Percentiles rank a stretch among this genome's conserved stretches.
Conservation (phyloP, 2,888 invertebrate genomes). For the Eurytoma adleriae region DNA sequence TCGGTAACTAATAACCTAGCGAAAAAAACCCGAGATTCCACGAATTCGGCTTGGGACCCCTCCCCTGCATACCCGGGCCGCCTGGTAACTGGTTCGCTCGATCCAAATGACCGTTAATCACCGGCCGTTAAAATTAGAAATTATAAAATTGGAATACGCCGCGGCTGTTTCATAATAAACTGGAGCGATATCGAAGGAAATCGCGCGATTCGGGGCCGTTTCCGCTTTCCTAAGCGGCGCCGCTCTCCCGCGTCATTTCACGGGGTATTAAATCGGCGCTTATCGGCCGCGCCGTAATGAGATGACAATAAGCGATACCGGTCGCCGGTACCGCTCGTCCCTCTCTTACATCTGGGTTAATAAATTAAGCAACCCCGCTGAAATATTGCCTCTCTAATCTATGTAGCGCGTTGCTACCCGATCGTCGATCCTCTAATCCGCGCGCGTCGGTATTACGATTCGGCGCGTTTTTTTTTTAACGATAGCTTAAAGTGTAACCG, state of each 20-base stretch:
- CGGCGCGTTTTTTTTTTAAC: too few relatives aligned
- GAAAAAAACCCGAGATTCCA: too few relatives aligned
- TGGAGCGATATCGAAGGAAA: slow-evolving; percentile 32
- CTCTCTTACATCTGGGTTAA: slow-evolving; percentile 17
- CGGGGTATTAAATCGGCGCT: slow-evolving; percentile 33
- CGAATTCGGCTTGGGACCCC: too few relatives aligned
- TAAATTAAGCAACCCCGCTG: slow-evolving; percentile 20
- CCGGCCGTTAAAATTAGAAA: slow-evolving; percentile 23
- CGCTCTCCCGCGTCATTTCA: slow-evolving; percentile 13
- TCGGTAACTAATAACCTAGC: too few relatives aligned
- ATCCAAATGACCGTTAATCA: slow-evolving; percentile 17
- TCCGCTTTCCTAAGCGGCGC: slow-evolving; percentile 42
- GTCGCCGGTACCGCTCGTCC: slow-evolving; percentile 1
- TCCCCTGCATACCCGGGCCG: too few relatives aligned
- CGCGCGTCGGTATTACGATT: background rate
- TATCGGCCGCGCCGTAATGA: slow-evolving; percentile 7
- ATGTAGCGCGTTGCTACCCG: slow-evolving; percentile 8
- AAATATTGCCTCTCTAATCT: slow-evolving; percentile 24
- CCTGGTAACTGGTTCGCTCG: background rate
- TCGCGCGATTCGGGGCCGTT: slow-evolving; percentile 31
- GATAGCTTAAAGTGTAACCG: too few relatives aligned
- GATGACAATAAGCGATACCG: slow-evolving; percentile 40
- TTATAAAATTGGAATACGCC: slow-evolving; percentile 22
- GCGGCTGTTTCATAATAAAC: slow-evolving; percentile 31
- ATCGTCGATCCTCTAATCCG: background rate